These are phyloP conservation scores for Delphinapterus leucas DNA, from an alignment of 2,113 vertebrate genomes.

Conservation along the genomic window DNA sequence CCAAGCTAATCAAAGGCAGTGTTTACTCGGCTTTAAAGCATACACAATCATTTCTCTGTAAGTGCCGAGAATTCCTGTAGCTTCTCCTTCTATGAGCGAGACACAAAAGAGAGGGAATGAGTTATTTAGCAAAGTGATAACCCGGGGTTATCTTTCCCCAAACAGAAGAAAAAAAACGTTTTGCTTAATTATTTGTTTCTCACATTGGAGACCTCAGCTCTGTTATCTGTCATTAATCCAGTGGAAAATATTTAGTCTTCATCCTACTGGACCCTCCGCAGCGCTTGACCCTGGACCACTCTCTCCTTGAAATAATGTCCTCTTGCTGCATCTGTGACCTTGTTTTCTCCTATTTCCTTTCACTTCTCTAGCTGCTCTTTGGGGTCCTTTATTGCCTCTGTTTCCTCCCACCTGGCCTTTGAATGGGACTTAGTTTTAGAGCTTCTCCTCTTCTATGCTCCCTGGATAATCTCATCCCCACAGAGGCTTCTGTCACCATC, in stretches of 20 bases:
- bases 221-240: background rate
- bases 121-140: background rate
- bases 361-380: background rate
- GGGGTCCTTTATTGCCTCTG: background rate
- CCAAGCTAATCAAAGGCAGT: conserved; percentile 41
- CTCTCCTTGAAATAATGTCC: background rate
- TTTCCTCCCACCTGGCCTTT: background rate
- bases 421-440: background rate
- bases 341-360: background rate
- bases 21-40: conserved; percentile 36
- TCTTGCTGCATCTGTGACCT: background rate
- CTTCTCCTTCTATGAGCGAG: background rate
- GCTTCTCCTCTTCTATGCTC: background rate
- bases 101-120: background rate
- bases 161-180: background rate
- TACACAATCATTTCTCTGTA: conserved; percentile 39
- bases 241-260: background rate
- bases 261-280: background rate
- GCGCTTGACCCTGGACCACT: background rate
- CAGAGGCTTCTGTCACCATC: background rate
- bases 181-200: background rate
- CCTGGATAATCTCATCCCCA: background rate
- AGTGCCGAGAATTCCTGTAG: conserved; percentile 46
- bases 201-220: background rate
- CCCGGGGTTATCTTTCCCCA: background rate